Evolutionary conservation across 2,888 invertebrate genomes (phyloP).

Genomic region (Lepidonotus clava): DNA sequence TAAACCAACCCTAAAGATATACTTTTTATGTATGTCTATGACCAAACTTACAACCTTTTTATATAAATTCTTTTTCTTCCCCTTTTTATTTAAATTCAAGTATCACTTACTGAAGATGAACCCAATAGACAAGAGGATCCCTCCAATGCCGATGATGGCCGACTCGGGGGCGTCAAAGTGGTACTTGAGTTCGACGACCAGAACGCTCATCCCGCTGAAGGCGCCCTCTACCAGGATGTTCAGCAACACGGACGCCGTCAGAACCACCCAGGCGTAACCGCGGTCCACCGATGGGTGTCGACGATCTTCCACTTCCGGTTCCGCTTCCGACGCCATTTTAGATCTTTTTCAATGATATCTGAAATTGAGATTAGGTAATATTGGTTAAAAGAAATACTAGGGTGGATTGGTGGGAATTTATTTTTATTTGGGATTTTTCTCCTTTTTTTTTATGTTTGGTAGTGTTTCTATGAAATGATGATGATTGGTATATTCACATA

Average conservation of each 20-base stretch:
- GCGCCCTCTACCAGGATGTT: constrained; percentile 28
- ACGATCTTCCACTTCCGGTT: neutral
- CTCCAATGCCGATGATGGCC: neutral
- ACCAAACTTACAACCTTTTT: too few relatives aligned
- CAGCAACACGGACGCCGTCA: constrained; percentile 7
- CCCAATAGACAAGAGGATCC: constrained; percentile 32
- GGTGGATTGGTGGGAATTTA: too few relatives aligned
- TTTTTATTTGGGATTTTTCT: too few relatives aligned
- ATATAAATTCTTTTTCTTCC: neutral
- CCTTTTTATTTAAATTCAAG: neutral
- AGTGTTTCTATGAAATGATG: too few relatives aligned
- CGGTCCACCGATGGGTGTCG: neutral
- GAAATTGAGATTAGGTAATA: too few relatives aligned
- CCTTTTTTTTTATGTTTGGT: too few relatives aligned
- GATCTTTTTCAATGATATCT: too few relatives aligned
- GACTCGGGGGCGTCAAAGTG: constrained; percentile 21
- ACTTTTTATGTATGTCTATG: too few relatives aligned
- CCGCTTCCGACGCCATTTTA: neutral
- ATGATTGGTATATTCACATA: too few relatives aligned
- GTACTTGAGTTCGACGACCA: constrained; percentile 30
- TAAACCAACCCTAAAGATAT: too few relatives aligned
- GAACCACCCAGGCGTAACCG: constrained; percentile 15
- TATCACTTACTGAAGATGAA: constrained; percentile 32
- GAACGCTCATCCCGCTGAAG: constrained; percentile 17
- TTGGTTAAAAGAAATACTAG: too few relatives aligned